Conservation (phyloP, 2,797 vertebrate species). For the Silurus aristotelis region DNA sequence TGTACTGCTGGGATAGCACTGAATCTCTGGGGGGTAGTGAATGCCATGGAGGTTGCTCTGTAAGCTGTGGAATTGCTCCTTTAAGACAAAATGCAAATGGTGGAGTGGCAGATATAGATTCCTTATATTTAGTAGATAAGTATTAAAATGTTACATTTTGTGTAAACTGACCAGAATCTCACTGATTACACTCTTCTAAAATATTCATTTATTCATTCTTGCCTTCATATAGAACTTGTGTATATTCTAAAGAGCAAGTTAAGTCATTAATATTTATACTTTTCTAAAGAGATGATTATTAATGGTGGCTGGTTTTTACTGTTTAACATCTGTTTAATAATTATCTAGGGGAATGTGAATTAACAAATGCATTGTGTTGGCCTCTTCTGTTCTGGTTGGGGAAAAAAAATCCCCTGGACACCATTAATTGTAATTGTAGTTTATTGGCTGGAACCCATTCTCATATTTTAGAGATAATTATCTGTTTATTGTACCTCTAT, state of each 20-base stretch:
- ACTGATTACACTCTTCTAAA: neutral
- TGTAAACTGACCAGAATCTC: conserved; percentile 25
- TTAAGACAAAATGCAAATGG: conserved; percentile 37
- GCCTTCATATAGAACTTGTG: neutral
- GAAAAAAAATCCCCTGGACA: conserved; percentile 60
- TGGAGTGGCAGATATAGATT: conserved; percentile 10
- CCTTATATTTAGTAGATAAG: neutral
- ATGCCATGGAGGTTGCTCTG: conserved; percentile 40
- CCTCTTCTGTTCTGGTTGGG: neutral
- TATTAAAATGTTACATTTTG: conserved; percentile 33
- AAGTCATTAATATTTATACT: neutral
- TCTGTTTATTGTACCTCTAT: conserved; percentile 52
- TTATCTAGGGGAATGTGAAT: conserved; percentile 11
- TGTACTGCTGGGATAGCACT: conserved; percentile 53
- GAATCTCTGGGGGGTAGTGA: conserved; percentile 56
- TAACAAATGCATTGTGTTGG: conserved; percentile 16
- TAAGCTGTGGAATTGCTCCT: conserved; percentile 41
- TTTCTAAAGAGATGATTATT: conserved; percentile 27
- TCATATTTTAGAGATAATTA: conserved; percentile 63
- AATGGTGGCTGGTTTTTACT: conserved; percentile 4
- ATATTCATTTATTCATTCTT: neutral
- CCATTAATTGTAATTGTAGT: conserved; percentile 67
- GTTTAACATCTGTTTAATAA: conserved; percentile 23
- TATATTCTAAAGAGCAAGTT: neutral
- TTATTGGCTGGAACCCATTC: conserved; percentile 62